phyloP scores from a whole-genome alignment of 2,888 invertebrate genomes.

The Rotaria magnacalcarata region DNA sequence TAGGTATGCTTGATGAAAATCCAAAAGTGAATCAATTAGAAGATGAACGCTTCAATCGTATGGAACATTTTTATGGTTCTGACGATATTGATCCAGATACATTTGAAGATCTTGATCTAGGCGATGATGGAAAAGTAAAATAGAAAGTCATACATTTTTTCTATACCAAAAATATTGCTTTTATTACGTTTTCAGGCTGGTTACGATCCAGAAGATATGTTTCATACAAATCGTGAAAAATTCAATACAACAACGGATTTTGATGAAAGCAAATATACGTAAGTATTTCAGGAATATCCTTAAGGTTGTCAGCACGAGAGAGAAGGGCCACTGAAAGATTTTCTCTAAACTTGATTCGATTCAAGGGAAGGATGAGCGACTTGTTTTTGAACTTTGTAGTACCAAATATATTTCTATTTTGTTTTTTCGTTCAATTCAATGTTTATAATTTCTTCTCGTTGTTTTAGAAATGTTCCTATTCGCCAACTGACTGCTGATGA shows the following conservation, averaged over 20 bases:
- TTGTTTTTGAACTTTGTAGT: too few species aligned
- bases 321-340: too few species aligned
- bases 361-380: too few species aligned
- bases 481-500: background rate
- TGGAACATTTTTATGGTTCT: conserved; percentile 16
- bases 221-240: conserved; percentile 23
- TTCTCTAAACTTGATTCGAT: too few species aligned
- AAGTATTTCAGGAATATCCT: background rate
- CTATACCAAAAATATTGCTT: background rate
- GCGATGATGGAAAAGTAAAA: conserved; percentile 9
- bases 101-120: conserved; percentile 7
- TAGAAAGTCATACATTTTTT: background rate
- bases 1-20: background rate
- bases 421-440: too few species aligned
- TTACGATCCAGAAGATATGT: background rate
- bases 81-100: background rate
- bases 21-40: background rate
- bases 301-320: too few species aligned
- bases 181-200: background rate
- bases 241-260: conserved; percentile 3
- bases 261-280: conserved; percentile 25
- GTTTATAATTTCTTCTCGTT: background rate
- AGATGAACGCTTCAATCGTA: background rate
- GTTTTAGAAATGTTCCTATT: background rate
- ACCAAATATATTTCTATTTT: background rate